phyloP scores from a whole-genome alignment of 1,140 invertebrate species.

The Anastrepha ludens region DNA sequence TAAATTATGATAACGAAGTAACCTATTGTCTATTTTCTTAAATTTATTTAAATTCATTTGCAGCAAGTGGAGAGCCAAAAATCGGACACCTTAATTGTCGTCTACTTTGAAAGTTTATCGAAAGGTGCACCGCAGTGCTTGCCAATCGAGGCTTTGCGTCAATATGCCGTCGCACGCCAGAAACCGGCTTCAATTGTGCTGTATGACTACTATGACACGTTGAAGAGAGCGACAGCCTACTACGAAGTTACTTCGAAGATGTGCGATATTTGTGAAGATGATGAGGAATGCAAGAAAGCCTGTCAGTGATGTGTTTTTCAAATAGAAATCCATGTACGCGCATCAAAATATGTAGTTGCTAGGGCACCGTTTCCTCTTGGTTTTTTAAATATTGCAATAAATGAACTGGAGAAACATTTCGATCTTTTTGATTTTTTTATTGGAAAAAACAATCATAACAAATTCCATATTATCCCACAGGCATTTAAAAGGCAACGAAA shows the following conservation, averaged over 20 bases:
- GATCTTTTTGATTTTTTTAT: no score
- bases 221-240: constrained; percentile 77
- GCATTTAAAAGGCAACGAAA: no score
- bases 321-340: no score
- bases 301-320: not conserved
- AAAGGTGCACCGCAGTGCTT: constrained; percentile 83
- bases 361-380: no score
- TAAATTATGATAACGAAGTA: not conserved
- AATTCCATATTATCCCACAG: no score
- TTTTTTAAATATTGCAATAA: no score
- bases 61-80: constrained; percentile 85
- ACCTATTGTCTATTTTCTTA: not conserved
- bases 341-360: no score
- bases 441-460: no score
- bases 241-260: constrained; percentile 68
- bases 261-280: constrained; percentile 67
- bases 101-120: constrained; percentile 89
- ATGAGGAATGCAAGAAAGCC: constrained; percentile 56
- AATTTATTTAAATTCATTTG: constrained; percentile 1
- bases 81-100: constrained; percentile 83
- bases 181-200: constrained; percentile 88
- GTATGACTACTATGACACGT: constrained; percentile 94
- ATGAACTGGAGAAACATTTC: no score
- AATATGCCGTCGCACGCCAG: constrained; percentile 88
- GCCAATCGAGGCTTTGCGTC: constrained; percentile 87